Conservation (phyloP, 2,888 invertebrate species). For the Archaeoteleia sp. region DNA sequence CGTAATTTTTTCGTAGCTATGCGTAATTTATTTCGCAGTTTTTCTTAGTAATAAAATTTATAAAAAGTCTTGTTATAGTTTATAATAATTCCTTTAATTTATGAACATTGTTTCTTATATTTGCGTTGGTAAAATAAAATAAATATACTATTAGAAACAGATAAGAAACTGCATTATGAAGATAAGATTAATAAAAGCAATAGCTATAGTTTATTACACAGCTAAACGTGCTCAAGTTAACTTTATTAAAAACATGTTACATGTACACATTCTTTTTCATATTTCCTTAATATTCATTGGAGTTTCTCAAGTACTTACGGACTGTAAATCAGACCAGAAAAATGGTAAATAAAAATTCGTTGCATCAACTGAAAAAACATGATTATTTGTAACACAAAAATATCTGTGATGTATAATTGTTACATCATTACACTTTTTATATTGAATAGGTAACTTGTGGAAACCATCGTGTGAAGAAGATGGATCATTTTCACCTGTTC, state of each 20-base stretch:
- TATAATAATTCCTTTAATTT: too few relatives aligned
- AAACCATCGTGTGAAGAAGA: slow-evolving; percentile 41
- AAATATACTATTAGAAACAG: slow-evolving; percentile 8
- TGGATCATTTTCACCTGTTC: slow-evolving; percentile 39
- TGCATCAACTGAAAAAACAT: not conserved
- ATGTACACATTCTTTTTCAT: too few relatives aligned
- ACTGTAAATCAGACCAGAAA: not conserved
- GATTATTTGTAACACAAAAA: not conserved
- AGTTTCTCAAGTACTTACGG: not conserved
- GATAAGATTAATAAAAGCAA: slow-evolving; percentile 5
- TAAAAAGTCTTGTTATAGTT: too few relatives aligned
- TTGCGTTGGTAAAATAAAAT: too few relatives aligned
- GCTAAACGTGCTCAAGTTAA: too few relatives aligned
- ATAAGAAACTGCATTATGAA: not conserved
- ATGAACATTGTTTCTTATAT: too few relatives aligned
- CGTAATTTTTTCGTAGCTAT: too few relatives aligned
- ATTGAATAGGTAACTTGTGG: slow-evolving; percentile 24
- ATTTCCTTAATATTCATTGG: slow-evolving; percentile 5
- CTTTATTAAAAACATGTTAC: too few relatives aligned
- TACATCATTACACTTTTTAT: slow-evolving; percentile 1
- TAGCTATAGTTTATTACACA: slow-evolving; percentile 13
- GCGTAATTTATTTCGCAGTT: too few relatives aligned
- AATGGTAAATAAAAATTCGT: slow-evolving; percentile 5
- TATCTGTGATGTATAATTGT: not conserved
- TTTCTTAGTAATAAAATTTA: too few relatives aligned